These are phyloP conservation scores for Clarias laeviceps DNA, from an alignment of 2,797 vertebrate genomes.

Conservation along the genomic window DNA sequence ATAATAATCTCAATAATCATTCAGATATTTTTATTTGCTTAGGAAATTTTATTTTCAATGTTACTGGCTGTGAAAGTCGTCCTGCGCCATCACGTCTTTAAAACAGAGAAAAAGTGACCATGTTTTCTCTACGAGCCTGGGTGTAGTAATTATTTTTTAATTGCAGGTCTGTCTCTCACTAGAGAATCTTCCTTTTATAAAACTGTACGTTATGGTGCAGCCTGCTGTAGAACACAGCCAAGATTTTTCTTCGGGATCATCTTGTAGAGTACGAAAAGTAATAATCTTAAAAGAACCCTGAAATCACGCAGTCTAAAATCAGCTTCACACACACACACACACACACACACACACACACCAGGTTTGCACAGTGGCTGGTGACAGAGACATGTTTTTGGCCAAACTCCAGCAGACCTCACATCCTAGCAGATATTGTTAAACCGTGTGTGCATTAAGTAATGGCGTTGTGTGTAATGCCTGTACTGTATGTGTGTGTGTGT, in stretches of 20 bases:
- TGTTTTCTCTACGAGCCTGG: not conserved
- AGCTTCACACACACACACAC: constrained; percentile 1
- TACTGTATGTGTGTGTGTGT: constrained; percentile 16
- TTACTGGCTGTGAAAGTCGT: not conserved
- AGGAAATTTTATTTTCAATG: not conserved
- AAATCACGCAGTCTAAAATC: not conserved
- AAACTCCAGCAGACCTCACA: constrained; percentile 29
- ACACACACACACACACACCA: no score
- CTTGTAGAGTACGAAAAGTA: not conserved
- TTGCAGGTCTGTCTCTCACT: not conserved
- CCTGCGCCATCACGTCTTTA: not conserved
- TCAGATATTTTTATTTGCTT: not conserved
- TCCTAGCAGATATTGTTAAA: constrained; percentile 45
- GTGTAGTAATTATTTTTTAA: not conserved
- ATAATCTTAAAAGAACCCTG: not conserved
- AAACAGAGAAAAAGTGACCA: not conserved
- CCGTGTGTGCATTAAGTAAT: constrained; percentile 46
- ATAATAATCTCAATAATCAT: not conserved
- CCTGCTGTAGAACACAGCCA: not conserved
- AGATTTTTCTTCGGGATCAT: not conserved
- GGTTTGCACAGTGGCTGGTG: constrained; percentile 11
- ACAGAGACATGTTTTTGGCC: constrained; percentile 24
- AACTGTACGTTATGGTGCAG: not conserved
- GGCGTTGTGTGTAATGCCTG: constrained; percentile 29
- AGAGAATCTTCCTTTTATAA: not conserved